Evolutionary conservation across 2,888 invertebrate genomes (phyloP).

Genomic region (Trissolcus brochymenae): DNA sequence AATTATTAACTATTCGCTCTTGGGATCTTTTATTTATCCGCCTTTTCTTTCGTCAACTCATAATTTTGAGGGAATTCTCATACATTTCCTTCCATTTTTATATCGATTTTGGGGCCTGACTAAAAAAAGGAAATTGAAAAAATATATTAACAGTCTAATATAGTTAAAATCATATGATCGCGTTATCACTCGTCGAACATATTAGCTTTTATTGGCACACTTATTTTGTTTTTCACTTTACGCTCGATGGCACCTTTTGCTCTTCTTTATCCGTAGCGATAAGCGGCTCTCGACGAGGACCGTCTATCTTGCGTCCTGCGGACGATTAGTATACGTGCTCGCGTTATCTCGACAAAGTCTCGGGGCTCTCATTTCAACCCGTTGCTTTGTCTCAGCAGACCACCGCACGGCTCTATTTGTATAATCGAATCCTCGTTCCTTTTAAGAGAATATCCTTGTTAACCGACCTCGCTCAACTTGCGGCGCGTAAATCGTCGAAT

Average conservation of each 20-base stretch:
- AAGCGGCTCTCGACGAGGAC: constrained; percentile 15
- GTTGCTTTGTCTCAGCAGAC: constrained; percentile 46
- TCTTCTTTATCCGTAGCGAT: constrained; percentile 38
- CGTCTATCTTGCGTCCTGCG: constrained; percentile 29
- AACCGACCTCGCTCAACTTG: constrained; percentile 69
- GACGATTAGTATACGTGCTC: constrained; percentile 49
- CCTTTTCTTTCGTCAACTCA: constrained; percentile 10
- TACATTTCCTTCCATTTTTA: background rate
- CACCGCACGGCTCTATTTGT: constrained; percentile 73
- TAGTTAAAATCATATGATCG: too few species aligned
- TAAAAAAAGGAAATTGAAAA: too few species aligned
- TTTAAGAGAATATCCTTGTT: constrained; percentile 76
- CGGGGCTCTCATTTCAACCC: constrained; percentile 16
- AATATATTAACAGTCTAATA: too few species aligned
- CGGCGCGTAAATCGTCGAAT: constrained; percentile 73
- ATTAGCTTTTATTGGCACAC: constrained; percentile 25
- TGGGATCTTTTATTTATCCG: constrained; percentile 22
- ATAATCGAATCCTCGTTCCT: constrained; percentile 66
- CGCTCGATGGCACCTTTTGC: constrained; percentile 37
- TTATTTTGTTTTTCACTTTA: constrained; percentile 36
- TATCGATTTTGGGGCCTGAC: constrained; percentile 12
- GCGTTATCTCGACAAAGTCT: constrained; percentile 54
- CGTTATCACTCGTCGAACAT: constrained; percentile 8
- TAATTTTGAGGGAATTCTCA: background rate
- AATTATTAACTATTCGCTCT: constrained; percentile 45